A percentile compares a stretch with the other conserved stretches of the same genome.
These are phyloP conservation scores for Cremastinae sp. DNA, from an alignment of 2,888 invertebrate genomes.

Conservation along the genomic window DNA sequence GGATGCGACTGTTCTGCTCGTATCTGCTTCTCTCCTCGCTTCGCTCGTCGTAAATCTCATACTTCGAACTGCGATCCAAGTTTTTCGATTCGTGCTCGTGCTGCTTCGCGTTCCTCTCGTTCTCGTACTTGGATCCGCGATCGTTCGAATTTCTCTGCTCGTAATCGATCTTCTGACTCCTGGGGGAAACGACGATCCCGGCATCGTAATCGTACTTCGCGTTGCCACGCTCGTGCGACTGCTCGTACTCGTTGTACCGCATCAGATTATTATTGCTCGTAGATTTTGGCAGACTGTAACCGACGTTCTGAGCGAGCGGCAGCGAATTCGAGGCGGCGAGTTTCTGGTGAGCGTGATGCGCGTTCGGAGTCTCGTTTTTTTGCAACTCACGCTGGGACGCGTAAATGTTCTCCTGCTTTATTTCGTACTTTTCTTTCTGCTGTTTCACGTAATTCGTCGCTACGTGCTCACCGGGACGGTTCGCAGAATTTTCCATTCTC, in stretches of 20 bases:
- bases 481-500: slow-evolving; percentile 77
- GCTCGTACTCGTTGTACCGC: slow-evolving; percentile 73
- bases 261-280: slow-evolving; percentile 74
- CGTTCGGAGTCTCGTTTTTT: slow-evolving; percentile 63
- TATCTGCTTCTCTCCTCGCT: slow-evolving; percentile 62
- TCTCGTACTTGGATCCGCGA: slow-evolving; percentile 54
- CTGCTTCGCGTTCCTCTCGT: slow-evolving; percentile 35
- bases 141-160: slow-evolving; percentile 45
- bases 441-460: slow-evolving; percentile 74
- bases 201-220: slow-evolving; percentile 69
- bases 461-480: slow-evolving; percentile 74
- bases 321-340: slow-evolving; percentile 77
- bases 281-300: slow-evolving; percentile 75
- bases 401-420: slow-evolving; percentile 75
- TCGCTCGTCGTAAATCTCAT: slow-evolving; percentile 72
- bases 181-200: slow-evolving; percentile 8
- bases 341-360: slow-evolving; percentile 75
- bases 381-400: slow-evolving; percentile 75
- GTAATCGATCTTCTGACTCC: slow-evolving; percentile 52
- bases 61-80: slow-evolving; percentile 71
- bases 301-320: slow-evolving; percentile 74
- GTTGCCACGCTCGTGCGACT: slow-evolving; percentile 57
- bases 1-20: slow-evolving; percentile 60
- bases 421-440: slow-evolving; percentile 77
- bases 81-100: slow-evolving; percentile 55